These are phyloP conservation scores for Neomorphus geoffroyi DNA, from an alignment of 2,797 vertebrate genomes.

Conservation along the genomic window DNA sequence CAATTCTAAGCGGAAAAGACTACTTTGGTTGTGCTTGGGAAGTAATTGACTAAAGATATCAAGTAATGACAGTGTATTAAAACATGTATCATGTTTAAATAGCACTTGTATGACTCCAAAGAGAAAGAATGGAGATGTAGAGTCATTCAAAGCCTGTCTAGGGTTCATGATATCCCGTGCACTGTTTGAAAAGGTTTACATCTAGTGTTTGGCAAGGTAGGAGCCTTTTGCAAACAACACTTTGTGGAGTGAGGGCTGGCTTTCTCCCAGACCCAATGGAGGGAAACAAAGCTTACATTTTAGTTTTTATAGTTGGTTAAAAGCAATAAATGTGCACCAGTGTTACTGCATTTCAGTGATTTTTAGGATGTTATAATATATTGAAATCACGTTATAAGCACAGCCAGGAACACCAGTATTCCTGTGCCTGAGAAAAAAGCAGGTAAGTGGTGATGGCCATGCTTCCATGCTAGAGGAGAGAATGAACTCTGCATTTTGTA, in stretches of 20 bases:
- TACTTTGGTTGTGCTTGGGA: conserved; percentile 11
- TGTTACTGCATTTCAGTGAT: conserved; percentile 11
- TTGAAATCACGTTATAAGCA: not conserved
- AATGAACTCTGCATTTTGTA: not conserved
- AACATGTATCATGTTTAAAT: conserved; percentile 45
- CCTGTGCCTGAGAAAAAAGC: not conserved
- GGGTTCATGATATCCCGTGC: conserved; percentile 18
- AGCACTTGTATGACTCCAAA: conserved; percentile 35
- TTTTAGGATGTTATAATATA: conserved; percentile 3
- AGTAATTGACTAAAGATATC: conserved; percentile 19
- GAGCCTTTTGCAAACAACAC: conserved; percentile 10
- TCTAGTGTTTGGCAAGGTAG: conserved; percentile 56
- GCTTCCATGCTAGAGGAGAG: not conserved
- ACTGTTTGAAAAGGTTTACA: conserved; percentile 42
- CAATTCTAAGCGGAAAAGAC: not conserved
- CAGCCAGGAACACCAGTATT: not conserved
- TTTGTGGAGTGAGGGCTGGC: conserved; percentile 37
- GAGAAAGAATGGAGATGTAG: conserved; percentile 2
- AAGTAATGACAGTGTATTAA: conserved; percentile 21
- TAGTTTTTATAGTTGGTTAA: conserved; percentile 9
- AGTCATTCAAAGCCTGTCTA: conserved; percentile 2
- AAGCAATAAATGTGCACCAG: conserved; percentile 25
- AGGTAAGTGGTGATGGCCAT: not conserved
- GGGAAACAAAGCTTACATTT: conserved; percentile 10
- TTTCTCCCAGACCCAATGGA: conserved; percentile 41